Base-by-base conservation (phyloP, 2,797 vertebrate genomes). In the Gallinago nigripennis region DNA sequence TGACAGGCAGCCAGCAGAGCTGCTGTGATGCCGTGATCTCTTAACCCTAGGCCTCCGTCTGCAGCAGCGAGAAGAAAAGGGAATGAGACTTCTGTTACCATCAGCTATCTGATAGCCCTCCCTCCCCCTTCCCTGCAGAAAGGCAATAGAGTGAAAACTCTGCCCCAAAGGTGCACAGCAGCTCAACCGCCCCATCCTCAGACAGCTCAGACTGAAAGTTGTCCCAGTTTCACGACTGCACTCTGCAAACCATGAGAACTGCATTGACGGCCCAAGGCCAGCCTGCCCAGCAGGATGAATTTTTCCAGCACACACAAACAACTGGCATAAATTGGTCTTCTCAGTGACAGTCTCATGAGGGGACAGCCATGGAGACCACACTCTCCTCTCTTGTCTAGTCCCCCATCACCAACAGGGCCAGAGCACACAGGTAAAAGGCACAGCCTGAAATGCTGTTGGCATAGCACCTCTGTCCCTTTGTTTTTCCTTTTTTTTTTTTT, bases 1-100 rank as follows among this genome's bases (percentile, higher is more conserved):
- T 88, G 83, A 77, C 75, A 94, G 60, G 71, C 56, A 95, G 77
- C 25, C 66, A 92, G 45, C 48, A 93, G 37, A 90, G 33, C 87
- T 91, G 83, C 77, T 86, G 56, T 33, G 68, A 65, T 56, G 33
- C 57, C 3, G 0, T 25, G 70, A 70, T 72, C 77, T 86, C 63
- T 54, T 91, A 84, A 95, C 61, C 37, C 37, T 39, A 63, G 35
- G 57, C 75, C 39, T 92, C 78, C 5, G 5, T 51, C 69, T 81
- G 54, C 46, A 92, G 61, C 71, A 75, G 24, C 1, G 1, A 88
- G 41, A 90, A 90, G 41, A 82, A 93, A 90, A 53, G 17, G 19
- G 12, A 94, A 82, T 12, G 20, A 88, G 73, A 64, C 27, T 89
- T 90, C 28, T 27, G n/a, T 60, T 69, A 48, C 43, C n/a, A 54